Conservation (phyloP, 2,888 invertebrate species). For the Drosophila ezoana region DNA sequence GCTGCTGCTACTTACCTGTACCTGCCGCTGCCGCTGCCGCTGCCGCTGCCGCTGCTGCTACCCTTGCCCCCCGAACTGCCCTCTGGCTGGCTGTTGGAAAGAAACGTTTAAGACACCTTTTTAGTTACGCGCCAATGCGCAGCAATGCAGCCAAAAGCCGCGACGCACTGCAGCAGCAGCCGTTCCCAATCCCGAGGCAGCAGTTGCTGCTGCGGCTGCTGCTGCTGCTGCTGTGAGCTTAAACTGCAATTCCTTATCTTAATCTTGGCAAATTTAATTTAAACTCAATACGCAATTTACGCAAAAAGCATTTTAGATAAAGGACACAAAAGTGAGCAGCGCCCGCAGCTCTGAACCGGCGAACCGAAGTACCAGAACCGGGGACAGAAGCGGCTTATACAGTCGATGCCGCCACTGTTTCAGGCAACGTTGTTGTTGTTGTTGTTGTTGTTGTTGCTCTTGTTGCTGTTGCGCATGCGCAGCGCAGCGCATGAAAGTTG, state of each 20-base stretch:
- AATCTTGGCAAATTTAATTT: conserved; percentile 82
- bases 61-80: background rate
- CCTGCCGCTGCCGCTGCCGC: background rate
- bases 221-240: conserved; percentile 28
- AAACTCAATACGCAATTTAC: conserved; percentile 82
- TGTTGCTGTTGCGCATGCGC: conserved; percentile 72
- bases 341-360: conserved; percentile 12
- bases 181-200: conserved; percentile 7
- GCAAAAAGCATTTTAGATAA: conserved; percentile 82
- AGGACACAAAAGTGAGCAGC: conserved; percentile 68
- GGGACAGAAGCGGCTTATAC: conserved; percentile 61
- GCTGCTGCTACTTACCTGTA: conserved; percentile 19
- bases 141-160: conserved; percentile 52
- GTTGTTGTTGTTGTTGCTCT: conserved; percentile 33
- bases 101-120: conserved; percentile 79
- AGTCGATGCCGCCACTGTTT: conserved; percentile 67
- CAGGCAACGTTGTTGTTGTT: conserved; percentile 8
- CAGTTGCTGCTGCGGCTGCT: conserved; percentile 9
- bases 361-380: conserved; percentile 19
- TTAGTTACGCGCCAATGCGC: conserved; percentile 67
- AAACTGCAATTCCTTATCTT: conserved; percentile 77
- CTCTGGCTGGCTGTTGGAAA: conserved; percentile 17
- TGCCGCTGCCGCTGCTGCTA: background rate
- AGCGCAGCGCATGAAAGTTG: conserved; percentile 75
- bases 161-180: conserved; percentile 32